Percentiles rank a stretch among this genome's conserved stretches.
These are phyloP conservation scores for Myocastor coypus DNA, from an alignment of 2,113 vertebrate species.

Conservation along the genomic window DNA sequence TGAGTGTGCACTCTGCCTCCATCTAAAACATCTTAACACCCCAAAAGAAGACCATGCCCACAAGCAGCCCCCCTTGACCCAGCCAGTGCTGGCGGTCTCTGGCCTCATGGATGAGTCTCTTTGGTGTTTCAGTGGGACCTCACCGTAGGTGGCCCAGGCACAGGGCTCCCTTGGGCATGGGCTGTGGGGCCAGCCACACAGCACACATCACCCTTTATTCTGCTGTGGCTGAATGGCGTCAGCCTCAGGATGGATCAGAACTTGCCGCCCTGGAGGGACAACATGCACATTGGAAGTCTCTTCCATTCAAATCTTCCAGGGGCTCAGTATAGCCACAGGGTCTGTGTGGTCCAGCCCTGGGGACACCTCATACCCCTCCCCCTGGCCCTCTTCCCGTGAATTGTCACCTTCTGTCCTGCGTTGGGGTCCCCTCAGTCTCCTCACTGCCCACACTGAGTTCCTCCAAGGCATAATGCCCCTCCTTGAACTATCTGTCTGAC, in stretches of 20 bases:
- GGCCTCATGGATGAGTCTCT: accelerated
- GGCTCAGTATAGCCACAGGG: not conserved
- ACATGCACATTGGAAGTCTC: accelerated
- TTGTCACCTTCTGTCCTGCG: accelerated
- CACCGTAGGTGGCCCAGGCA: accelerated
- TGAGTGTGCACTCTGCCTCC: not conserved
- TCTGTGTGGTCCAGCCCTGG: not conserved
- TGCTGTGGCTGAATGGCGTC: accelerated
- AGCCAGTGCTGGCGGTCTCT: accelerated
- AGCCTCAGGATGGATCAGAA: accelerated
- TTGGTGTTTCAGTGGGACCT: accelerated
- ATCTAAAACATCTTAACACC: not conserved
- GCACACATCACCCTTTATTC: accelerated
- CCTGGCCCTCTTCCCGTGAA: accelerated
- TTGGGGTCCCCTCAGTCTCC: accelerated
- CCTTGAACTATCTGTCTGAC: accelerated
- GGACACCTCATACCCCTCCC: not conserved
- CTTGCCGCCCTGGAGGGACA: accelerated
- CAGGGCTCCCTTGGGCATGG: accelerated
- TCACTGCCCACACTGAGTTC: accelerated
- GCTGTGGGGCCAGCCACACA: accelerated
- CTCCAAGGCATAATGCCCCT: accelerated
- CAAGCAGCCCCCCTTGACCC: accelerated
- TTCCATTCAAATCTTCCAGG: not conserved
- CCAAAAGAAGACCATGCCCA: accelerated